A percentile compares a stretch with the other conserved stretches of the same genome.
Conservation (phyloP, 2,113 vertebrate species). For the Syngnathus scovelli region DNA sequence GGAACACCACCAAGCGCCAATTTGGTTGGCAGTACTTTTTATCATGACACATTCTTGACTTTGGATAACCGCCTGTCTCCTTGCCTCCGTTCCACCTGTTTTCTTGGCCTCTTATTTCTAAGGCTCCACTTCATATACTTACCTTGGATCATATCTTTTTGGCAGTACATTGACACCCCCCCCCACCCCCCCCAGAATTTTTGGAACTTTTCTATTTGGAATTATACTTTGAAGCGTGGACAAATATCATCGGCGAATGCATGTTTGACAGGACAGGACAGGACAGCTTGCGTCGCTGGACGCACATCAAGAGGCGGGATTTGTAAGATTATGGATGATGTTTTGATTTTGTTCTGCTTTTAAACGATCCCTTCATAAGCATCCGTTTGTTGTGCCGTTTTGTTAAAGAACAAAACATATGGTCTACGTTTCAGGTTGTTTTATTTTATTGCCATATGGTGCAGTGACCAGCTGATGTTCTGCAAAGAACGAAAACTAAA, state of each 20-base stretch:
- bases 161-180: too few species aligned
- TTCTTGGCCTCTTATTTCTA: neutral
- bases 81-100: neutral
- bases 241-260: slow-evolving; percentile 13
- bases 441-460: slow-evolving; percentile 10
- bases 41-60: slow-evolving; percentile 3
- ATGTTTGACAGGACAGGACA: slow-evolving; percentile 16
- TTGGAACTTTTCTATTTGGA: slow-evolving; percentile 1
- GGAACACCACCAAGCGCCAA: neutral
- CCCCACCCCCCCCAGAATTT: neutral
- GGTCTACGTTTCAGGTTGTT: neutral
- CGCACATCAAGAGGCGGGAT: slow-evolving; percentile 9
- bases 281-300: slow-evolving; percentile 2
- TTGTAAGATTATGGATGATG: slow-evolving; percentile 19
- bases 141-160: too few species aligned
- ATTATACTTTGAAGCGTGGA: slow-evolving; percentile 29
- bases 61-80: slow-evolving; percentile 2
- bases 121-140: neutral
- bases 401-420: neutral
- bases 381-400: neutral
- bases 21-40: neutral
- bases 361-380: neutral
- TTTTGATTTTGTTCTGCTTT: slow-evolving; percentile 24
- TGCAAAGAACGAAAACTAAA: neutral
- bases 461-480: neutral